Conservation (phyloP, 2,797 vertebrate genomes). For the Syngnathus acus region DNA sequence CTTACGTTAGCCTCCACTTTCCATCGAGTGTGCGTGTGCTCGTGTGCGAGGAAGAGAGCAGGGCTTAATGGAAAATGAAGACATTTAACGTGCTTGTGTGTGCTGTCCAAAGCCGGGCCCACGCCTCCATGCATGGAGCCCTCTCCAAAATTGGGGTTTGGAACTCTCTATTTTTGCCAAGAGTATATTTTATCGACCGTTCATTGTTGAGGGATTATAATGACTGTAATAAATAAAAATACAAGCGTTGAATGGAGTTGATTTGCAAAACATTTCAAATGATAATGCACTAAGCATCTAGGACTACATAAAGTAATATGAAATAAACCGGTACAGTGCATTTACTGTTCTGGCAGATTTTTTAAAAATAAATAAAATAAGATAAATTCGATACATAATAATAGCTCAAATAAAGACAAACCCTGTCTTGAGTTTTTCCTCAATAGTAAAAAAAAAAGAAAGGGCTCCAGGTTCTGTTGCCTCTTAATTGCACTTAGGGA, state of each 20-base stretch:
- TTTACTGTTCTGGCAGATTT: too few species aligned
- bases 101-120: neutral
- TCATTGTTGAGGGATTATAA: neutral
- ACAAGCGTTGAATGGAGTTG: neutral
- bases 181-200: neutral
- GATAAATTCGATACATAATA: neutral
- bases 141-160: neutral
- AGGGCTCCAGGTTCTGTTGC: neutral
- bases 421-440: neutral
- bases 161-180: neutral
- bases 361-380: too few species aligned
- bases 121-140: neutral
- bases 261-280: too few species aligned
- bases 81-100: neutral
- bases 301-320: neutral
- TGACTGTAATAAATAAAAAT: neutral
- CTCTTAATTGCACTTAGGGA: too few species aligned
- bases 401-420: neutral
- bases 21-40: constrained; percentile 6
- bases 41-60: neutral
- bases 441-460: neutral
- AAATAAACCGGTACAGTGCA: too few species aligned
- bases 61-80: neutral
- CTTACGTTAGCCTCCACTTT: constrained; percentile 9
- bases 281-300: neutral